A percentile compares a stretch with the other conserved stretches of the same genome.
Evolutionary conservation across 2,888 invertebrate genomes (phyloP).

Genomic region (Campaea margaritaria): DNA sequence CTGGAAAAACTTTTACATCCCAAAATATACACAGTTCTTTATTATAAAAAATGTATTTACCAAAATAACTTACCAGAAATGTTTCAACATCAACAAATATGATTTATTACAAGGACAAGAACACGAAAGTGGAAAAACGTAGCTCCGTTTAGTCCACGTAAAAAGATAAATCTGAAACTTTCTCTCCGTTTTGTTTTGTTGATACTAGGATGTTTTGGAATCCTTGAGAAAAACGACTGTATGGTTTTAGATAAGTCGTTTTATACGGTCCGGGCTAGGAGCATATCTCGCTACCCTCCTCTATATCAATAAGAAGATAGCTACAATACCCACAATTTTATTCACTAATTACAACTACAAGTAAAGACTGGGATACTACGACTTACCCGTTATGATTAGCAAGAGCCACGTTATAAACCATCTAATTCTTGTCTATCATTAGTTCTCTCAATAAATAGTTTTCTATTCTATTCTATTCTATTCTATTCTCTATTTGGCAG

Average conservation of each 20-base stretch:
- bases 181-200: slow-evolving; percentile 32
- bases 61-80: slow-evolving; percentile 16
- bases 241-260: background rate
- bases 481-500: too few relatives aligned
- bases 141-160: slow-evolving; percentile 27
- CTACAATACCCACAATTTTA: too few relatives aligned
- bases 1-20: too few relatives aligned
- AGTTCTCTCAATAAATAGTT: too few relatives aligned
- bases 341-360: too few relatives aligned
- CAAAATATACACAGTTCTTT: background rate
- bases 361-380: too few relatives aligned
- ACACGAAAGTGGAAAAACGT: slow-evolving; percentile 16
- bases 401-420: too few relatives aligned
- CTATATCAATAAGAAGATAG: too few relatives aligned
- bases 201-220: slow-evolving; percentile 22
- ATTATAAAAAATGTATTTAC: background rate
- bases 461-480: too few relatives aligned
- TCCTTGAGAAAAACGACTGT: background rate
- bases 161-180: slow-evolving; percentile 40
- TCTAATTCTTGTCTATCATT: too few relatives aligned
- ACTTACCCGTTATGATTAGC: too few relatives aligned
- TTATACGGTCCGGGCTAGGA: background rate
- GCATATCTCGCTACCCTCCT: too few relatives aligned
- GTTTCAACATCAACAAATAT: slow-evolving; percentile 28
- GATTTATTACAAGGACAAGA: slow-evolving; percentile 28